Evolutionary conservation across 2,888 invertebrate genomes (phyloP).

Genomic region (Ptilodon capucinus): DNA sequence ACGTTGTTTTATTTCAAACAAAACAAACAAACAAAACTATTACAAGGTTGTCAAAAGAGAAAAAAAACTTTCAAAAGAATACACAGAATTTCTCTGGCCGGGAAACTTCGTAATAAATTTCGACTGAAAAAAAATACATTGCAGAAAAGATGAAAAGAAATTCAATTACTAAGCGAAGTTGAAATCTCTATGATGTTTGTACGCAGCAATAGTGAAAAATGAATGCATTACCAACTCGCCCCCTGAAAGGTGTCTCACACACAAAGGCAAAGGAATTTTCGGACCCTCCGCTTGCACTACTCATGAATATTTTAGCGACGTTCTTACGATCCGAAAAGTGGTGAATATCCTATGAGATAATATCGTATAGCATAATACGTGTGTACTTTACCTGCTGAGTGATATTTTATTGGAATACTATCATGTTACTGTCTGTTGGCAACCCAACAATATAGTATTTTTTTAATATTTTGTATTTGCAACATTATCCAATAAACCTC

Average conservation of each 20-base stretch:
- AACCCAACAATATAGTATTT: too few relatives aligned
- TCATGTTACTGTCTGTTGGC: background rate
- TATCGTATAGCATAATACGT: conserved; percentile 15
- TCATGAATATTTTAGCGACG: conserved; percentile 71
- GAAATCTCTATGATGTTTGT: conserved; percentile 69
- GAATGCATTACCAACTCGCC: conserved; percentile 66
- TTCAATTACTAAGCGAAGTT: conserved; percentile 64
- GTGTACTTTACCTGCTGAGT: background rate
- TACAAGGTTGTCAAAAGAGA: conserved; percentile 10
- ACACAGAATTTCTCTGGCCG: conserved; percentile 28
- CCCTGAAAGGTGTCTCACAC: conserved; percentile 42
- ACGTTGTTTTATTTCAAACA: background rate
- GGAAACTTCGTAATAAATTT: conserved; percentile 33
- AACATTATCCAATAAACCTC: too few relatives aligned
- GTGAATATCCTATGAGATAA: conserved; percentile 52
- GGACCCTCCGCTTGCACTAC: conserved; percentile 59
- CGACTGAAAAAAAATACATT: conserved; percentile 24
- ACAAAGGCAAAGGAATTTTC: conserved; percentile 39
- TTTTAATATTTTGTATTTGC: too few relatives aligned
- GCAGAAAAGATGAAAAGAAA: conserved; percentile 59
- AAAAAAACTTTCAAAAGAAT: conserved; percentile 16
- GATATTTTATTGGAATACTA: background rate
- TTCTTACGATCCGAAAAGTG: conserved; percentile 55
- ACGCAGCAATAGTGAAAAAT: conserved; percentile 62
- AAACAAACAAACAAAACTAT: conserved; percentile 11